A percentile compares a stretch with the other conserved stretches of the same genome.
Evolutionary conservation across 2,888 invertebrate species (phyloP).

Genomic region (Eristalinus aeneus): DNA sequence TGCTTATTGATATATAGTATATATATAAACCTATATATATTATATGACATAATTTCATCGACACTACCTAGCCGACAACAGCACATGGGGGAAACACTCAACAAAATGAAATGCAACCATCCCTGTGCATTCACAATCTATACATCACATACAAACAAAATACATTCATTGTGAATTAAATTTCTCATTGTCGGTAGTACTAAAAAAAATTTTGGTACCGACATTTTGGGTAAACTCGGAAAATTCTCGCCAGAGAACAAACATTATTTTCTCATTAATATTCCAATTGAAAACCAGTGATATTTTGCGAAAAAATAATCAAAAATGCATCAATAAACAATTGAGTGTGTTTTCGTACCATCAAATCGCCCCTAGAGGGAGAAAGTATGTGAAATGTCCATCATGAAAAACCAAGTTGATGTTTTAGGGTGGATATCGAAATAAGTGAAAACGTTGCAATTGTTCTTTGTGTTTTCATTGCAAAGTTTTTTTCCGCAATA

Average conservation of each 20-base stretch:
- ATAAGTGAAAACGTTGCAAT: conserved; percentile 49
- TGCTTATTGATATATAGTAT: too few relatives aligned
- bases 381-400: conserved; percentile 64
- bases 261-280: conserved; percentile 49
- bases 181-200: conserved; percentile 59
- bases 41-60: background rate
- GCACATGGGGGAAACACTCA: background rate
- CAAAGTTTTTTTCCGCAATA: conserved; percentile 43
- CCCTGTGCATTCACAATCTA: conserved; percentile 60
- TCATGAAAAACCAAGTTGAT: conserved; percentile 67
- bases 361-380: conserved; percentile 29
- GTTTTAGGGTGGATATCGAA: conserved; percentile 71
- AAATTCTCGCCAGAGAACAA: conserved; percentile 66
- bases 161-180: conserved; percentile 40
- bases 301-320: conserved; percentile 29
- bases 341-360: conserved; percentile 22
- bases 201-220: conserved; percentile 69
- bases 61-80: conserved; percentile 19
- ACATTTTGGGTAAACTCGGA: conserved; percentile 71
- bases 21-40: too few relatives aligned
- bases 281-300: conserved; percentile 49
- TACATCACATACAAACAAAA: conserved; percentile 47
- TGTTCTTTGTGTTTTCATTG: conserved; percentile 64
- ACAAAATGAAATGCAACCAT: conserved; percentile 10
- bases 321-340: conserved; percentile 55